Conservation (phyloP, 2,797 vertebrate species). For the Eulemur coronatus region DNA sequence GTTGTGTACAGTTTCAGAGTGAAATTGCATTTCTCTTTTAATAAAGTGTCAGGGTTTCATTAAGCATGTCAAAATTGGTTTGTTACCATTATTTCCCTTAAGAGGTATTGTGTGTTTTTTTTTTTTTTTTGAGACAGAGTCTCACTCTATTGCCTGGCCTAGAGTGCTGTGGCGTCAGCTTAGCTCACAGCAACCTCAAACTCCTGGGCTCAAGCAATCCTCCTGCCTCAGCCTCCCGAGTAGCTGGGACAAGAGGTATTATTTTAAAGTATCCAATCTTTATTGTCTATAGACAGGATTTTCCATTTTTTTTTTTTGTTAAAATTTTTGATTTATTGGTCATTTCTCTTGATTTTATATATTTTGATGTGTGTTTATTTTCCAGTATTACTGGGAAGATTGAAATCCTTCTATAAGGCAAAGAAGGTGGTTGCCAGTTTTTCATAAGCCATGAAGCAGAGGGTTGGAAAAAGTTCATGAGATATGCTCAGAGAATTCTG, state of each 20-base stretch:
- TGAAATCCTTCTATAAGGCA: slow-evolving; percentile 15
- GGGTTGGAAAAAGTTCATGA: neutral
- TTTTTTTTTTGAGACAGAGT: no score
- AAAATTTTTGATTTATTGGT: slow-evolving; percentile 14
- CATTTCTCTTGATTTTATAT: neutral
- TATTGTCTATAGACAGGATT: neutral
- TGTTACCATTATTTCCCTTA: slow-evolving; percentile 23
- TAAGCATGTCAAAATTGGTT: slow-evolving; percentile 36
- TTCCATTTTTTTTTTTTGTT: slow-evolving; percentile 36
- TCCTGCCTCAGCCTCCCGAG: no score
- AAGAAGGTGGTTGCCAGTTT: neutral
- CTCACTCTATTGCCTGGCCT: no score
- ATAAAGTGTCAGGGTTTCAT: slow-evolving; percentile 2
- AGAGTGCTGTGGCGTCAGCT: no score
- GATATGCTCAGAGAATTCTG: neutral
- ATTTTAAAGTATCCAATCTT: neutral
- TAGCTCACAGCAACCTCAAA: no score
- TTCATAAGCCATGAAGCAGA: slow-evolving; percentile 19
- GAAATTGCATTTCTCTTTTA: slow-evolving; percentile 18
- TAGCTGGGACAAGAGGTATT: no score
- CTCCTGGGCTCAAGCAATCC: no score
- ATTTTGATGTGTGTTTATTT: slow-evolving; percentile 48
- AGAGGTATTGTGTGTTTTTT: neutral
- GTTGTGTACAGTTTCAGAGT: neutral
- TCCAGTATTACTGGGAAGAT: slow-evolving; percentile 15